phyloP scores from a whole-genome alignment of 2,797 vertebrate species.

The Darevskia mixta region DNA sequence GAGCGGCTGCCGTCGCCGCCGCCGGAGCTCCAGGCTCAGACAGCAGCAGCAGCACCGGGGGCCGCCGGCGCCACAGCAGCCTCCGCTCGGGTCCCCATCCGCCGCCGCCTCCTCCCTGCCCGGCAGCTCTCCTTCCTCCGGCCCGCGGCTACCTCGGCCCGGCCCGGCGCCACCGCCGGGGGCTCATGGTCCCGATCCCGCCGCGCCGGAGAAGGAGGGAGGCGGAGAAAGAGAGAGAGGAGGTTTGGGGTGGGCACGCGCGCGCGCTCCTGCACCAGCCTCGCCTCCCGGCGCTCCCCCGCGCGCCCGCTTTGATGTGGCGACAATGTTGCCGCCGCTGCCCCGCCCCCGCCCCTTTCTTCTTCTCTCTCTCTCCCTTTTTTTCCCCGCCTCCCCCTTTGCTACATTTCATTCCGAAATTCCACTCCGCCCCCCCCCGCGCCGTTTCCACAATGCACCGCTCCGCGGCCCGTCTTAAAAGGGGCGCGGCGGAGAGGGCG shows the following conservation, averaged over 20 bases:
- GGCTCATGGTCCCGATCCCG: slow-evolving; percentile 15
- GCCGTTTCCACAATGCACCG: slow-evolving; percentile 13
- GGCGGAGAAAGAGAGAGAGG: no score
- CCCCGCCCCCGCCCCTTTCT: slow-evolving; percentile 15
- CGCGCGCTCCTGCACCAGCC: neutral
- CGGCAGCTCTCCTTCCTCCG: neutral
- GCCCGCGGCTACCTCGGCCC: neutral
- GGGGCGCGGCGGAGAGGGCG: slow-evolving; percentile 63
- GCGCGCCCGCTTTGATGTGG: slow-evolving; percentile 39
- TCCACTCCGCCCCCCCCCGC: slow-evolving; percentile 28
- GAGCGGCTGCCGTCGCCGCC: neutral
- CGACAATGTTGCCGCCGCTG: slow-evolving; percentile 39
- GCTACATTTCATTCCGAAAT: slow-evolving; percentile 68
- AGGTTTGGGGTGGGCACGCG: neutral
- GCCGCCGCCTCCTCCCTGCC: neutral
- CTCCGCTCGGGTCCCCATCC: neutral
- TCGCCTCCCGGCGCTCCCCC: slow-evolving; percentile 4
- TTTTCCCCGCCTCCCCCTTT: neutral
- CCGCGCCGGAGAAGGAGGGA: neutral
- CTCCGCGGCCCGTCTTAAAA: slow-evolving; percentile 55
- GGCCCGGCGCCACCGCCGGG: neutral
- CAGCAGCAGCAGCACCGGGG: neutral
- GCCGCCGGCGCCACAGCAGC: neutral
- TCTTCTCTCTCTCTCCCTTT: no score
- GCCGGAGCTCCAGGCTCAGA: no score